These are phyloP conservation scores for Pyralis farinalis DNA, from an alignment of 2,888 invertebrate genomes.

Conservation along the genomic window DNA sequence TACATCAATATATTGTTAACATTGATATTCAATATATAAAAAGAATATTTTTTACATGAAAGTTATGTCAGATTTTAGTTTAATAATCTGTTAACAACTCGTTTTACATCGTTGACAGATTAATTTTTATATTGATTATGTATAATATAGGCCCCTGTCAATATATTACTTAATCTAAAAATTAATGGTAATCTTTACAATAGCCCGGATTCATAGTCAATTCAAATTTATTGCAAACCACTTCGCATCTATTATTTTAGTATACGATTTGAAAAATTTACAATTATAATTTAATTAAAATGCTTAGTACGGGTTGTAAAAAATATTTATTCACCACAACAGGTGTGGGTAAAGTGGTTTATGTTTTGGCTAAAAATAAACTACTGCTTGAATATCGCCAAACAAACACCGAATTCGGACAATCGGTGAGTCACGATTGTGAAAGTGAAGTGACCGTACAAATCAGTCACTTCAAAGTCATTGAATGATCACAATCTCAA, in stretches of 20 bases:
- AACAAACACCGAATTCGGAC: not conserved
- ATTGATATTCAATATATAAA: too few species aligned
- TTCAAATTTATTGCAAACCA: not conserved
- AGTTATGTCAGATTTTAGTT: too few species aligned
- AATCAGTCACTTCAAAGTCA: too few species aligned
- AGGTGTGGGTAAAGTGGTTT: not conserved
- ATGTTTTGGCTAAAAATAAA: not conserved
- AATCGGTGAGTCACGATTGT: not conserved
- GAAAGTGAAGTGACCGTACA: too few species aligned
- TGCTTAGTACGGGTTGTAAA: not conserved
- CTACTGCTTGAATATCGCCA: not conserved
- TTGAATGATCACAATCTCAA: not conserved
- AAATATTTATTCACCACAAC: not conserved
- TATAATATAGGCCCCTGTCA: not conserved
- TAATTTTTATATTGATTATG: not conserved
- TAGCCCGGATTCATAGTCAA: not conserved
- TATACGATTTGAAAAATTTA: not conserved
- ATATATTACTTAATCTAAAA: not conserved
- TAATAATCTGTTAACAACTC: too few species aligned
- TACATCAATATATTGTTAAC: too few species aligned
- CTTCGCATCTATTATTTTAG: not conserved
- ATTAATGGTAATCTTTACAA: not conserved
- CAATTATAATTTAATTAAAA: conserved; percentile 1
- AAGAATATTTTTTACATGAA: too few species aligned
- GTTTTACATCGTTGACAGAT: too few species aligned